Evolutionary conservation across 2,888 invertebrate species (phyloP).

Genomic region (Parelbella ahira): DNA sequence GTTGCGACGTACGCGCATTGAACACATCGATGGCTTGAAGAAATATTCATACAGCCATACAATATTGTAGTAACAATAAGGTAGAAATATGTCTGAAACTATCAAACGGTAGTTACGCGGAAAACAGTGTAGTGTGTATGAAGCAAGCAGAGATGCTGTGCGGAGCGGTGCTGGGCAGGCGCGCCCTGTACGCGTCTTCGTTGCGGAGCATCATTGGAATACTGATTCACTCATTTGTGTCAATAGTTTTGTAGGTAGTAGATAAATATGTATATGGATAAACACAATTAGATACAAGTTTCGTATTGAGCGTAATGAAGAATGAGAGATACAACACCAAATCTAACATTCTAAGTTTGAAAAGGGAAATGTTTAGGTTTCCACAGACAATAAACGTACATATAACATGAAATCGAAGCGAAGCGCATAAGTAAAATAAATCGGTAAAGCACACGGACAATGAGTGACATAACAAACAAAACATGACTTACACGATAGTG

Average conservation of each 20-base stretch:
- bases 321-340: conserved; percentile 25
- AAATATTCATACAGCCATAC: no score
- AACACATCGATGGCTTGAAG: no score
- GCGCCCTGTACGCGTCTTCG: conserved; percentile 26
- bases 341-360: conserved; percentile 28
- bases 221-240: not conserved
- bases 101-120: conserved; percentile 36
- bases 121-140: conserved; percentile 55
- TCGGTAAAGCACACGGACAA: conserved; percentile 78
- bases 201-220: conserved; percentile 1
- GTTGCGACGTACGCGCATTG: no score
- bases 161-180: conserved; percentile 39
- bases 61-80: no score
- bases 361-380: conserved; percentile 27
- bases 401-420: conserved; percentile 58
- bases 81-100: conserved; percentile 8
- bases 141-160: conserved; percentile 44
- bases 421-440: conserved; percentile 65
- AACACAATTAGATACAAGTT: not conserved
- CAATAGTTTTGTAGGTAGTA: conserved; percentile 3
- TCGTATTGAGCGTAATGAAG: conserved; percentile 19
- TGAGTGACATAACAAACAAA: conserved; percentile 79
- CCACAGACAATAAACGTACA: conserved; percentile 27
- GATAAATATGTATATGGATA: conserved; percentile 17
- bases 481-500: conserved; percentile 77